Evolutionary conservation across 2,888 invertebrate genomes (phyloP).

Genomic region (Mellilla xanthometata): DNA sequence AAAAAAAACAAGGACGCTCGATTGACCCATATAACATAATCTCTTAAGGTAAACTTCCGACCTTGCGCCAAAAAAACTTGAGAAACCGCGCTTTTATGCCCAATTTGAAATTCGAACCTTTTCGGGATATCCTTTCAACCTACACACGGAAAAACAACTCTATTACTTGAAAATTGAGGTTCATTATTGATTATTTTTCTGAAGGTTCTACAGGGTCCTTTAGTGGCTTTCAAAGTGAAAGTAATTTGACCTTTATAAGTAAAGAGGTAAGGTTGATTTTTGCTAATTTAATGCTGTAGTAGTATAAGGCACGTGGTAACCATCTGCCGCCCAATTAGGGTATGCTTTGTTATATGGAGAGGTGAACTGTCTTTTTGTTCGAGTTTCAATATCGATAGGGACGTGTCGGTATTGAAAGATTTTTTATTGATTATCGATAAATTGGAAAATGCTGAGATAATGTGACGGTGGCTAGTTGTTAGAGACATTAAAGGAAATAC

Average conservation of each 20-base stretch:
- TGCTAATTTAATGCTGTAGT: background rate
- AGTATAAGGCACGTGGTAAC: conserved; percentile 35
- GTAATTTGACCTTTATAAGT: conserved; percentile 4
- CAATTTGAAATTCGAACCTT: conserved; percentile 27
- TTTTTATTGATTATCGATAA: conserved; percentile 20
- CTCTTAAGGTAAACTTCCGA: conserved; percentile 28
- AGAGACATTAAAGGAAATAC: too few relatives aligned
- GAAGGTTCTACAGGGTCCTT: background rate
- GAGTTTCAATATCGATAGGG: conserved; percentile 24
- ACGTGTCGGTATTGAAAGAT: background rate
- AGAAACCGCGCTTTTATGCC: conserved; percentile 20
- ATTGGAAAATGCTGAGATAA: too few relatives aligned
- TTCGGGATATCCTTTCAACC: conserved; percentile 11
- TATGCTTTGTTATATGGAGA: conserved; percentile 31
- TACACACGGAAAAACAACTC: background rate
- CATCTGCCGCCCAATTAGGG: conserved; percentile 64
- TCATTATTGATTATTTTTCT: background rate
- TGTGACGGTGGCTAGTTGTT: too few relatives aligned
- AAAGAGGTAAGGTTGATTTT: conserved; percentile 13
- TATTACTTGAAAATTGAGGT: background rate
- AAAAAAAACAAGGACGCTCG: conserved; percentile 9
- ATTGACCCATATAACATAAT: conserved; percentile 31
- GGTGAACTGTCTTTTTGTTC: conserved; percentile 27
- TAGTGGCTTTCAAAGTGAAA: background rate
- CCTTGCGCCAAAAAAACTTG: conserved; percentile 32